A percentile compares a stretch with the other conserved stretches of the same genome.
These are phyloP conservation scores for Orchesellides sinensis DNA, from an alignment of 2,888 invertebrate genomes.

Conservation along the genomic window DNA sequence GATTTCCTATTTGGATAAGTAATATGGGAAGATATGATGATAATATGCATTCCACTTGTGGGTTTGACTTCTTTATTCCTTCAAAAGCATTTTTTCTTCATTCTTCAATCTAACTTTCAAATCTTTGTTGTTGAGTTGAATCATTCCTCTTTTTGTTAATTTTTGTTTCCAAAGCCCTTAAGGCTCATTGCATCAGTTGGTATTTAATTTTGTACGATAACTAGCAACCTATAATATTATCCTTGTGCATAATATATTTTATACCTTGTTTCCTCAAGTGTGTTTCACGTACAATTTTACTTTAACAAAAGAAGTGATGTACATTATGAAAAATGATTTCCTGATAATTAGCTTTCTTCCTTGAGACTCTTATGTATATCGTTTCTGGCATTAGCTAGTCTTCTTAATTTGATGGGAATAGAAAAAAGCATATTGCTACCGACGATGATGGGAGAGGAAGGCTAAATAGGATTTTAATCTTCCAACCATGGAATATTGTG, in stretches of 20 bases:
- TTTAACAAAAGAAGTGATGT: too few species aligned
- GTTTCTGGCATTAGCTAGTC: not conserved
- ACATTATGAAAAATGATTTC: constrained; percentile 66
- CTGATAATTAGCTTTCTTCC: constrained; percentile 67
- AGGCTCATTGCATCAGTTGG: constrained; percentile 43
- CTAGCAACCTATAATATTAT: not conserved
- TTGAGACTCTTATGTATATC: constrained; percentile 20
- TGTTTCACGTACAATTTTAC: too few species aligned
- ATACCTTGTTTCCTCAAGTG: too few species aligned
- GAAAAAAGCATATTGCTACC: constrained; percentile 60
- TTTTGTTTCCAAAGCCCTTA: constrained; percentile 14
- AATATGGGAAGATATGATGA: too few species aligned
- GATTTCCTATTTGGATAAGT: constrained; percentile 50
- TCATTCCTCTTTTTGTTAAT: too few species aligned
- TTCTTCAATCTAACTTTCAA: constrained; percentile 1
- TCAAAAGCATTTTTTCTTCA: constrained; percentile 20
- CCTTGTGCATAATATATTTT: too few species aligned
- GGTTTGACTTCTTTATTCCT: constrained; percentile 49
- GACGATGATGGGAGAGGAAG: not conserved
- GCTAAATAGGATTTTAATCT: too few species aligned
- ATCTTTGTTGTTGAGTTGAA: not conserved
- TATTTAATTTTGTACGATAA: too few species aligned
- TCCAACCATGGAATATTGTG: constrained; percentile 13
- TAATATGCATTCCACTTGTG: constrained; percentile 54
- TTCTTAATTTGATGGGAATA: constrained; percentile 26